Evolutionary conservation across 2,113 vertebrate species (phyloP).

Genomic region (Raja brachyura): DNA sequence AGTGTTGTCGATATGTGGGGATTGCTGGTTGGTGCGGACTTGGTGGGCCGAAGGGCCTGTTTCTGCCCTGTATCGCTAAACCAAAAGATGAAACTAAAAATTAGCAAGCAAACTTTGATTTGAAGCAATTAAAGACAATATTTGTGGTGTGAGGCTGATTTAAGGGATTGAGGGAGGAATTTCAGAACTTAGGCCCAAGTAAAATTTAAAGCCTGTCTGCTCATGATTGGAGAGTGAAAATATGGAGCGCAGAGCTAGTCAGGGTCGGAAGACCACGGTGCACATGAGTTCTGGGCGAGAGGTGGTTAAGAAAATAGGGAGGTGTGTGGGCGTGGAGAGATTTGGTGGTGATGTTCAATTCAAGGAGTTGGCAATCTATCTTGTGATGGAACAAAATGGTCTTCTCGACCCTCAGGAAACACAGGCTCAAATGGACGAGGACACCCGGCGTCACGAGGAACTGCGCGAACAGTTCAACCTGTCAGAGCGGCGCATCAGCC

Average conservation of each 20-base stretch:
- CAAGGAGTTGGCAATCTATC: not conserved
- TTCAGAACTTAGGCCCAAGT: not conserved
- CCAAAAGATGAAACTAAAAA: too few relatives aligned
- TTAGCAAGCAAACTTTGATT: not conserved
- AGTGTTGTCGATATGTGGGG: too few relatives aligned
- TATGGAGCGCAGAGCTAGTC: too few relatives aligned
- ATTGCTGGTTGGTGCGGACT: too few relatives aligned
- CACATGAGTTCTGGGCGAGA: not conserved
- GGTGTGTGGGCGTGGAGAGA: too few relatives aligned
- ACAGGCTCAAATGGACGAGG: conserved; percentile 58
- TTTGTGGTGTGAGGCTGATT: not conserved
- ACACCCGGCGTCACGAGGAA: conserved; percentile 52
- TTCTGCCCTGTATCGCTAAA: too few relatives aligned
- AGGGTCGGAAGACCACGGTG: not conserved
- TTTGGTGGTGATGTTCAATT: too few relatives aligned
- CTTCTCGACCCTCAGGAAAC: conserved; percentile 50
- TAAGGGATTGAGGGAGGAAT: not conserved
- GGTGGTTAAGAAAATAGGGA: not conserved
- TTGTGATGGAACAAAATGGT: not conserved
- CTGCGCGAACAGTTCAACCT: conserved; percentile 60
- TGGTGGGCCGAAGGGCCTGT: too few relatives aligned
- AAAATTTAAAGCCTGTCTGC: not conserved
- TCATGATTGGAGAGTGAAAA: not conserved
- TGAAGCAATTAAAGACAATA: not conserved
- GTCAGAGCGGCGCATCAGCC: conserved; percentile 55